Percentiles rank a stretch among this genome's conserved stretches.
Evolutionary conservation across 2,113 vertebrate genomes (phyloP).

Genomic region (Paramisgurnus dabryanus): DNA sequence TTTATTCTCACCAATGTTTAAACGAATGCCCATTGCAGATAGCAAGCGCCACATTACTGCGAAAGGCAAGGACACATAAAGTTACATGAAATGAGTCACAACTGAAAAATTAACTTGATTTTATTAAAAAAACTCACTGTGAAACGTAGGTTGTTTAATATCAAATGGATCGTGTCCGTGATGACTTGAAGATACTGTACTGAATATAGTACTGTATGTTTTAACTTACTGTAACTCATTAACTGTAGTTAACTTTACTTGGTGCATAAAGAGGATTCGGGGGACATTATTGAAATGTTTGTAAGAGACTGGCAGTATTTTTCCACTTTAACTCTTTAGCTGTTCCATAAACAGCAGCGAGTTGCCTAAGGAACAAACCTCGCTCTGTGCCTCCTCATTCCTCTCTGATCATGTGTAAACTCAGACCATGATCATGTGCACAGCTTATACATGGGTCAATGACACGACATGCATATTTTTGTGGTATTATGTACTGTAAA

Average conservation of each 20-base stretch:
- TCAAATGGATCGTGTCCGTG: background rate
- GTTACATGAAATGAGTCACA: background rate
- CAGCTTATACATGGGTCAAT: background rate
- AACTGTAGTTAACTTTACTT: too few species aligned
- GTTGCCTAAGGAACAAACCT: conserved; percentile 10
- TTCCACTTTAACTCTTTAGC: conserved; percentile 1
- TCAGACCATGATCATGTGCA: background rate
- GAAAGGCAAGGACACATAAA: background rate
- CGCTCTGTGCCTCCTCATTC: background rate
- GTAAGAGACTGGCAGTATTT: conserved; percentile 5
- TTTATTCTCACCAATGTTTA: conserved; percentile 16
- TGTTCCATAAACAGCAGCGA: conserved; percentile 5
- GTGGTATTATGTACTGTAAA: too few species aligned
- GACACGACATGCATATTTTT: too few species aligned
- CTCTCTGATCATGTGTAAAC: background rate
- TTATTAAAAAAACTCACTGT: too few species aligned
- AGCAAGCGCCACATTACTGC: background rate
- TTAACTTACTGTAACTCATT: too few species aligned
- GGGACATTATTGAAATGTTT: conserved; percentile 20
- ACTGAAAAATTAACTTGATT: too few species aligned
- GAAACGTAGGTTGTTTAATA: background rate
- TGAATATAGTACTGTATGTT: too few species aligned
- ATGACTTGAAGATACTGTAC: too few species aligned
- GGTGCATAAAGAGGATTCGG: background rate
- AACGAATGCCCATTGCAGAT: conserved; percentile 50